Conservation (phyloP, 2,797 vertebrate genomes). For the Sebastes kiyomatsui region DNA sequence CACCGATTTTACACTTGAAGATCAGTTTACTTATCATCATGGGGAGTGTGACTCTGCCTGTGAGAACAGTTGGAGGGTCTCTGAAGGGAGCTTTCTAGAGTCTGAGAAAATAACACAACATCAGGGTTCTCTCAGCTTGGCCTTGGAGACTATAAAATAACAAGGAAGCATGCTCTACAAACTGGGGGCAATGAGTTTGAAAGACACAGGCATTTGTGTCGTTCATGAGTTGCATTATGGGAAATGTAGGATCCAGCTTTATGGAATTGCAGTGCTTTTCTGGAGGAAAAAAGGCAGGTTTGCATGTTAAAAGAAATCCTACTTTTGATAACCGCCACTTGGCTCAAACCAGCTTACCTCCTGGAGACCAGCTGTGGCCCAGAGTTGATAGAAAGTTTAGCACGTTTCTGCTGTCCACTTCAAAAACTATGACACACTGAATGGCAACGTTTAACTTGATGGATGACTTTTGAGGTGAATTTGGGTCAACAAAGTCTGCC, state of each 20-base stretch:
- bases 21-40: neutral
- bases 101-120: neutral
- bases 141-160: neutral
- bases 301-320: neutral
- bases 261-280: neutral
- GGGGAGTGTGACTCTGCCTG: neutral
- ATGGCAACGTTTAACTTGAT: constrained; percentile 2
- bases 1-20: neutral
- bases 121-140: neutral
- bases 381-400: constrained; percentile 1
- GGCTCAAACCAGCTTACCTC: neutral
- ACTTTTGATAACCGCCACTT: neutral
- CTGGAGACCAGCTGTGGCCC: constrained; percentile 28
- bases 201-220: neutral
- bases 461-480: neutral
- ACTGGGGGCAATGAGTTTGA: neutral
- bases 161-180: neutral
- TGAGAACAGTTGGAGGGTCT: neutral
- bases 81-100: neutral
- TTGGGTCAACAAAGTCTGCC: neutral
- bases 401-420: neutral
- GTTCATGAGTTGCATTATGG: neutral
- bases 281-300: neutral
- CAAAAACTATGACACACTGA: neutral
- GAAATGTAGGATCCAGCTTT: neutral